A percentile compares a stretch with the other conserved stretches of the same genome.
phyloP scores from a whole-genome alignment of 1,140 invertebrate species.

The Thalassaphorura encarpata region DNA sequence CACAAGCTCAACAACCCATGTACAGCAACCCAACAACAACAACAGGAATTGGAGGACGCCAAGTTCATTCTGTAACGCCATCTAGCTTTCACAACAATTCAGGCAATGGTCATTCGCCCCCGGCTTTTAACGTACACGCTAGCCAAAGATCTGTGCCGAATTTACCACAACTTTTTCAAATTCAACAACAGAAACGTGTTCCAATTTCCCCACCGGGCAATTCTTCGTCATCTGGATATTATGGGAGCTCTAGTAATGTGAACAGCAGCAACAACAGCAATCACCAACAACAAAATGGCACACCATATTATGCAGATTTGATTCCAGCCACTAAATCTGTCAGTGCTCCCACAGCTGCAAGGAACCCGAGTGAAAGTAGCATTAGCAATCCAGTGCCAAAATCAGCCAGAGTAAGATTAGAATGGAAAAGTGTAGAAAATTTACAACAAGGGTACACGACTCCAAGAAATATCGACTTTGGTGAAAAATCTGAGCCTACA shows the following conservation, averaged over 20 bases:
- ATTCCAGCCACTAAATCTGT: not conserved
- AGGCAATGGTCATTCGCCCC: not conserved
- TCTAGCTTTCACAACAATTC: not conserved
- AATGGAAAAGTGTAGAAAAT: constrained; percentile 33
- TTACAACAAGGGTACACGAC: constrained; percentile 11
- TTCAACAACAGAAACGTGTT: constrained; percentile 9
- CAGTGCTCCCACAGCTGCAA: not conserved
- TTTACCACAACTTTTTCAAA: constrained; percentile 25
- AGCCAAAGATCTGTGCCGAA: constrained; percentile 27
- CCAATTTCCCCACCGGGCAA: not conserved
- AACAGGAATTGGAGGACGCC: not conserved
- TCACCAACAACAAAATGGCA: not conserved
- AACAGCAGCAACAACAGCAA: not conserved
- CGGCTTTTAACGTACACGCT: constrained; percentile 10
- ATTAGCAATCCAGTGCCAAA: constrained; percentile 4
- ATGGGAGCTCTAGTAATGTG: not conserved
- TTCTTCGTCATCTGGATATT: not conserved
- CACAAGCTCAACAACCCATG: not conserved
- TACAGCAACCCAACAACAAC: not conserved
- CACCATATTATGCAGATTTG: constrained; percentile 5
- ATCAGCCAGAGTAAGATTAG: constrained; percentile 15
- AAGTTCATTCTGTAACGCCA: not conserved
- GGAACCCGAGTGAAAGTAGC: constrained; percentile 17
- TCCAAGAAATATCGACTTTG: not conserved
- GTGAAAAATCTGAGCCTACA: not conserved